Conservation (phyloP, 2,113 vertebrate species). For the Melanotaenia duboulayi region DNA sequence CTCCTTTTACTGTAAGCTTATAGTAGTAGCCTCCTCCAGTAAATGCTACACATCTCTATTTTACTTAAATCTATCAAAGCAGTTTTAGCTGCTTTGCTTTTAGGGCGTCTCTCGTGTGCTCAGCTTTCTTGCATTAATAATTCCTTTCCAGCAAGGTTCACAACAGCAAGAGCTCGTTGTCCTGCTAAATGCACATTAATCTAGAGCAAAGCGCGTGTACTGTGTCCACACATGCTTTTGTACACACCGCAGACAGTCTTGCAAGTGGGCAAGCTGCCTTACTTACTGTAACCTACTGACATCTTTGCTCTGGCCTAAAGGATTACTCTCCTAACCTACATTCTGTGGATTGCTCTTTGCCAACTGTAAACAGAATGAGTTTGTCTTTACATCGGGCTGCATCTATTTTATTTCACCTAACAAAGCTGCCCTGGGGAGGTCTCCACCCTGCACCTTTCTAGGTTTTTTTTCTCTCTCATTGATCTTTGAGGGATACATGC, state of each 20-base stretch:
- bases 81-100: background rate
- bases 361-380: constrained; percentile 34
- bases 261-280: constrained; percentile 38
- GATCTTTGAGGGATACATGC: constrained; percentile 19
- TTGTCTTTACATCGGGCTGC: background rate
- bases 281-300: constrained; percentile 67
- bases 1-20: constrained; percentile 46
- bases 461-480: constrained; percentile 44
- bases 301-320: constrained; percentile 69
- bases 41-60: background rate
- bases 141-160: background rate
- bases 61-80: background rate
- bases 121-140: background rate
- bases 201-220: background rate
- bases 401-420: background rate
- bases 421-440: constrained; percentile 10
- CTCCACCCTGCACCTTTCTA: background rate
- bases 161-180: constrained; percentile 21
- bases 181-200: constrained; percentile 25
- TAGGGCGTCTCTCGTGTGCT: background rate
- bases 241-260: background rate
- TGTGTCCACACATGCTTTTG: background rate
- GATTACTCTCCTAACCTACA: constrained; percentile 82
- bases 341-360: constrained; percentile 44
- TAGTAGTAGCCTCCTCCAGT: background rate